These are phyloP conservation scores for Menura novaehollandiae DNA, from an alignment of 2,113 vertebrate genomes.

Conservation along the genomic window DNA sequence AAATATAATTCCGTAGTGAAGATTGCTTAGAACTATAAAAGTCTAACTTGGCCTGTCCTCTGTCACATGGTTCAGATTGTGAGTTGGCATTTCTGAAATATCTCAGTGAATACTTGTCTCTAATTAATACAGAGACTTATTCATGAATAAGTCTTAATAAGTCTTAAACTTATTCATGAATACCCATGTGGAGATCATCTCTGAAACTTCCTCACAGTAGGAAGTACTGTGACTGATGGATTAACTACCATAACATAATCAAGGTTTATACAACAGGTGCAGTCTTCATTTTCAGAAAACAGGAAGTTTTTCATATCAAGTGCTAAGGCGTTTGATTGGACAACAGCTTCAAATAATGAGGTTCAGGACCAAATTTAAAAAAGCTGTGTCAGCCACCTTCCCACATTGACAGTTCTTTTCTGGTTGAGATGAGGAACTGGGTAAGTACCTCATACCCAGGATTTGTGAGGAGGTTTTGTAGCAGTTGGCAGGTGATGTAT, in stretches of 20 bases:
- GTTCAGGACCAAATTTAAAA: not conserved
- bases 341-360: not conserved
- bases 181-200: not conserved
- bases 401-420: not conserved
- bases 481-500: not conserved
- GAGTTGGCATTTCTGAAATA: not conserved
- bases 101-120: not conserved
- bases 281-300: slow-evolving; percentile 9
- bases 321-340: not conserved
- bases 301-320: not conserved
- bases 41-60: not conserved
- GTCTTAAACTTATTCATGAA: not conserved
- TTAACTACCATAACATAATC: not conserved
- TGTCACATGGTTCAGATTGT: not conserved
- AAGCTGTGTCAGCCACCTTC: not conserved
- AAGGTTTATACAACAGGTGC: not conserved
- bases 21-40: not conserved
- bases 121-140: not conserved
- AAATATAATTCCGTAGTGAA: slow-evolving; percentile 18
- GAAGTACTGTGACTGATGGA: not conserved
- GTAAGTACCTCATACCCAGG: not conserved
- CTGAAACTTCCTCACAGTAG: not conserved
- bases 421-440: not conserved
- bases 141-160: not conserved
- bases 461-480: not conserved